Conservation (phyloP, 2,113 vertebrate species). For the Upupa epops region DNA sequence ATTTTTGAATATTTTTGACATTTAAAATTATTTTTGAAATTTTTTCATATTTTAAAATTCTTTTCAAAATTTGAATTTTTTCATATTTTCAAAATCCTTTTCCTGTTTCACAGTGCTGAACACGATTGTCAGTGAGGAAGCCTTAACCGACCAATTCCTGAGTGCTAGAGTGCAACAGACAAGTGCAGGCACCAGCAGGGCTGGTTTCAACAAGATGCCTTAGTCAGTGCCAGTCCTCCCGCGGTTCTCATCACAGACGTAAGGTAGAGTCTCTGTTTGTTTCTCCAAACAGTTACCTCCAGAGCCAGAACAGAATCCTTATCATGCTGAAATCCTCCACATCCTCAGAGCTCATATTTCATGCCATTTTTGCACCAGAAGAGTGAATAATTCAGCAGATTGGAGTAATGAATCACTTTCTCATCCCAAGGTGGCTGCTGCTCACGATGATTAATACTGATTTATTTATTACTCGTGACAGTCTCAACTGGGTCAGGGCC, state of each 20-base stretch:
- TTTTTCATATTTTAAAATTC: no score
- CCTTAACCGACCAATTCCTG: not conserved
- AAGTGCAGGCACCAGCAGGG: not conserved
- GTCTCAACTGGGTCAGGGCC: conserved; percentile 38
- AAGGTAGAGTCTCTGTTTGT: no score
- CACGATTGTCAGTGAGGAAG: not conserved
- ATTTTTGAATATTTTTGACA: no score
- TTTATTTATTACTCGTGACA: conserved; percentile 63
- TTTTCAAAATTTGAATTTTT: not conserved
- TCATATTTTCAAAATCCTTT: not conserved
- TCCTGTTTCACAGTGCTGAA: not conserved
- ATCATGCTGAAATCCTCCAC: conserved; percentile 36
- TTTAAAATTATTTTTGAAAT: no score
- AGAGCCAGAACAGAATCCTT: conserved; percentile 1
- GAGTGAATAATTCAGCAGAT: conserved; percentile 71
- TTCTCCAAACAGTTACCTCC: no score
- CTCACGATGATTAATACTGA: conserved; percentile 57
- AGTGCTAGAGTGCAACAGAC: not conserved
- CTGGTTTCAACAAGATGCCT: not conserved
- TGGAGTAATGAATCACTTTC: conserved; percentile 70
- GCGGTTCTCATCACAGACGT: conserved; percentile 17
- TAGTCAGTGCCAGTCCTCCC: not conserved
- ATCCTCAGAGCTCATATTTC: conserved; percentile 59
- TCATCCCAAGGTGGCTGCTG: conserved; percentile 66
- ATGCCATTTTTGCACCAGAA: conserved; percentile 67